These are phyloP conservation scores for Serrognathus titanus DNA, from an alignment of 2,888 invertebrate genomes.

Conservation along the genomic window DNA sequence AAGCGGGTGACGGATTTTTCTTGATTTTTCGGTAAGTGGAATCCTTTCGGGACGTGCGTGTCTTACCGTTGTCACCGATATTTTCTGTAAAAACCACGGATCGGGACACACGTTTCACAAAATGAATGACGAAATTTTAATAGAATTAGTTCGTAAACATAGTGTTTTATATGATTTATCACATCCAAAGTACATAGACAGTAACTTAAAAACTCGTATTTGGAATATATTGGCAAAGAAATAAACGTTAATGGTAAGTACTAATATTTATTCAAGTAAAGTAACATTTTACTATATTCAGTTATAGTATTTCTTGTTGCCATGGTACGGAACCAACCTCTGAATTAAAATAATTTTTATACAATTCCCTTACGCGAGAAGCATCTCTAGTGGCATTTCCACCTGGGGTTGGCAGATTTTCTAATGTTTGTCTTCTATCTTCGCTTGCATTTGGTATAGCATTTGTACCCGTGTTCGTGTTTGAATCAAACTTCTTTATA, in stretches of 20 bases:
- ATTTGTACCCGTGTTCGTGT: not conserved
- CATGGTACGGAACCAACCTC: slow-evolving; percentile 20
- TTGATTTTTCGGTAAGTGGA: too few species aligned
- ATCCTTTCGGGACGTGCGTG: too few species aligned
- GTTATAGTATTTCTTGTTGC: slow-evolving; percentile 19
- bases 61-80: not conserved
- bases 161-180: slow-evolving; percentile 3
- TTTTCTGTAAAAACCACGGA: not conserved
- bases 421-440: not conserved
- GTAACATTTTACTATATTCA: not conserved
- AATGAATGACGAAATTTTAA: slow-evolving; percentile 6
- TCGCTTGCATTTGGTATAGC: not conserved
- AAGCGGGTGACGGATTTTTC: too few species aligned
- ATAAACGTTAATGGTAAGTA: slow-evolving; percentile 7
- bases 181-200: slow-evolving; percentile 9
- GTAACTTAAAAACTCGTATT: slow-evolving; percentile 4
- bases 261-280: not conserved
- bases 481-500: slow-evolving; percentile 14
- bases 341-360: slow-evolving; percentile 18
- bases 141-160: slow-evolving; percentile 5
- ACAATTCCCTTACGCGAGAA: slow-evolving; percentile 21
- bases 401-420: too few species aligned
- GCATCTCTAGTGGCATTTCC: slow-evolving; percentile 20
- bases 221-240: slow-evolving; percentile 7
- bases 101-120: not conserved